Percentiles rank a stretch among this genome's conserved stretches.
Evolutionary conservation across 2,888 invertebrate species (phyloP).

Genomic region (Disparrhopalites patrizii): DNA sequence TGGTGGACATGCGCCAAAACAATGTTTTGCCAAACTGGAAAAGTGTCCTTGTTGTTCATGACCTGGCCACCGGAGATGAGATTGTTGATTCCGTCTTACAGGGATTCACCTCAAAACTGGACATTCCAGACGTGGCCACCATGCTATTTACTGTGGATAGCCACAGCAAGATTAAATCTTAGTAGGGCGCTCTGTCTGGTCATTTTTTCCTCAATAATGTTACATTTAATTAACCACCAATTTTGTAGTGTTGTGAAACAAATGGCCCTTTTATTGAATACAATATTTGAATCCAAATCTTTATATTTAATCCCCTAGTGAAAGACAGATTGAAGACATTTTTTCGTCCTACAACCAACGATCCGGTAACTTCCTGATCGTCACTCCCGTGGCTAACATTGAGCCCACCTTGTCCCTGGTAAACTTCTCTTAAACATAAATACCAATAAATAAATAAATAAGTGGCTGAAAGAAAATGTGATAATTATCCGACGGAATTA

Average conservation of each 20-base stretch:
- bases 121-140: conserved; percentile 30
- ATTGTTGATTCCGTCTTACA: conserved; percentile 33
- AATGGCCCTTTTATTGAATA: neutral
- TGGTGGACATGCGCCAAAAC: conserved; percentile 65
- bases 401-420: conserved; percentile 39
- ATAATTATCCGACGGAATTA: neutral
- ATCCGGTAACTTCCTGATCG: conserved; percentile 37
- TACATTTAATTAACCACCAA: too few species aligned
- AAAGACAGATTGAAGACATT: conserved; percentile 40
- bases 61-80: conserved; percentile 61
- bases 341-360: conserved; percentile 27
- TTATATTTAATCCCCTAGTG: conserved; percentile 22
- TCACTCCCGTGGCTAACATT: conserved; percentile 37
- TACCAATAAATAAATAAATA: neutral
- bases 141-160: conserved; percentile 42
- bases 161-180: conserved; percentile 30
- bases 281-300: neutral
- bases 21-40: conserved; percentile 58
- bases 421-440: conserved; percentile 13
- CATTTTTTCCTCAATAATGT: neutral
- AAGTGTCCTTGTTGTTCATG: conserved; percentile 67
- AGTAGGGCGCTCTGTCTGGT: conserved; percentile 34
- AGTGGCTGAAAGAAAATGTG: neutral
- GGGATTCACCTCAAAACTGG: conserved; percentile 22
- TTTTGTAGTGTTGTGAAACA: neutral